Base-by-base conservation (phyloP, 2,888 invertebrate genomes). In the Pachliopta kotzebuea region DNA sequence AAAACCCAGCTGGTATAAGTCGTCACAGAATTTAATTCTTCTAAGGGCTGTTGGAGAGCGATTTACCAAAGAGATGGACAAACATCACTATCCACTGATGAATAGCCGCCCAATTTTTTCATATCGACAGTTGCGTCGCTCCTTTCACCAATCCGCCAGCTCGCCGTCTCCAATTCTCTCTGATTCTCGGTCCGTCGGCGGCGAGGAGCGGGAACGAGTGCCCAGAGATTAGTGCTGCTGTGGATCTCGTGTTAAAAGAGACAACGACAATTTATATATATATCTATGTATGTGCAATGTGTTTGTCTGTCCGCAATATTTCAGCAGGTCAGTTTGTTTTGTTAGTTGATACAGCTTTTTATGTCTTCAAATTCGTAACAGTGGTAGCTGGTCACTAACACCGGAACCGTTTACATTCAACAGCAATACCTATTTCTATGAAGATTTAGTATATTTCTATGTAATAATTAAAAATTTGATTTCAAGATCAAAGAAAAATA, bases 291-390 rank as follows among this genome's bases (percentile, higher is more conserved):
- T 61, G 60, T 61, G 49, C 52, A 60, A 60, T 53, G 60, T 60
- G 56, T 61, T 17, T 23, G 18, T 53, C 26, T 57, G 45, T 65
- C 49, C 21, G 42, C 56, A 29, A 21, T 61, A 8, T 45, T 65
- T 45, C 53, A 65, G 31, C 52, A 65, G 65, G 65, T 65, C 53
- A 65, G 65, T 65, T 52, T 24, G 45, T 37, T 55, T 56, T 18
- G 17, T 50, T 20, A 20, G 17, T 58, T 9, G 45, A n/a, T 50
- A 26, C 20, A 7, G 26, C 26, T 58, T 58, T 29, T 14, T 50
- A 4, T 17, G 7, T 11, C 14, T 9, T 31, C 31, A 29, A n/a
- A n/a, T n/a, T n/a, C n/a, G n/a, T n/a, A n/a, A n/a, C n/a, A n/a
- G n/a, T n/a, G n/a, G n/a, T n/a, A n/a, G n/a, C n/a, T n/a, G n/a